Evolutionary conservation across 2,888 invertebrate genomes (phyloP), one percentile per base, ranked within the genome.

Genomic region (Boloria selene): DNA sequence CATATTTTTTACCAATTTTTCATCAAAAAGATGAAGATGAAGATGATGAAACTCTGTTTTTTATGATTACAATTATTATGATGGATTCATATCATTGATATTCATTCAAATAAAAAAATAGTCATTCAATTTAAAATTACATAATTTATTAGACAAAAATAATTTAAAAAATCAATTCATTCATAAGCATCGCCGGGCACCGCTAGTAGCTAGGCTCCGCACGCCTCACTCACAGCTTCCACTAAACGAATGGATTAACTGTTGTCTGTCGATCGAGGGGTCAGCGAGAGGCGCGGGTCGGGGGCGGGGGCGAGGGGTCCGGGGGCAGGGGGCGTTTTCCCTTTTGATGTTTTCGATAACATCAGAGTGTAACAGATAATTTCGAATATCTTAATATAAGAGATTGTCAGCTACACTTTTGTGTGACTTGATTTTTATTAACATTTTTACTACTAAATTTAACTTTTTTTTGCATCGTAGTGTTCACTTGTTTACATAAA

Each of bases 381-480:
- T 50, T 26, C 60, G 71, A 66, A 66, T 51, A 14, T n/a, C 10
- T n/a, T 38, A 7, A 52, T 13, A 52, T 64, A 66, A 67, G 70
- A 65, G 53, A 60, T 80, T 80, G 84, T 83, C 86, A 82, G 79
- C 83, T 81, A 79, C 81, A 79, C 75, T 75, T 72, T 69, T 76
- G 75, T 75, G 69, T 67, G 64, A 73, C 82, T 84, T 84, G 84
- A 79, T 59, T 49, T 50, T 83, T 77, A 84, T 86, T 90, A 89
- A 91, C 88, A 85, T 80, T 81, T 38, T 77, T 75, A 86, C 85
- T 85, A 87, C 84, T 76, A 80, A 75, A 76, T 82, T 86, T 78
- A 87, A 86, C 84, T 74, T 81, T 84, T 84, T 85, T 88, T 86
- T 88, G 90, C 91, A 90, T 90, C 85, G 90, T 91, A 90, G 90